phyloP scores from a whole-genome alignment of 2,797 vertebrate species.

The Falco peregrinus region DNA sequence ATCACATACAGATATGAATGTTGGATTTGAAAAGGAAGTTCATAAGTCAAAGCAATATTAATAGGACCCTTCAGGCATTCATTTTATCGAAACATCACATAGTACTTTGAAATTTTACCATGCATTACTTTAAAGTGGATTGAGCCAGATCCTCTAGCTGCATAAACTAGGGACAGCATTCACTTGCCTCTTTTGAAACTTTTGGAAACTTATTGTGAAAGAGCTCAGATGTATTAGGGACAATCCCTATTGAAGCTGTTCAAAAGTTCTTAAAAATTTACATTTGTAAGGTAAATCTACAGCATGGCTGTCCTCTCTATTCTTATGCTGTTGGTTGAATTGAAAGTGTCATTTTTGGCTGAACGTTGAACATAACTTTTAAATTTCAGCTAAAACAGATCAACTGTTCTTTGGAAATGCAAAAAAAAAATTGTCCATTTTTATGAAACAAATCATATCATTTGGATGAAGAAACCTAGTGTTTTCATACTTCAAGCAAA shows the following conservation, averaged over 20 bases:
- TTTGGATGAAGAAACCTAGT: background rate
- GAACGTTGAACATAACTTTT: background rate
- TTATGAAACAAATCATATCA: background rate
- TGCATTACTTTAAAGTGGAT: background rate
- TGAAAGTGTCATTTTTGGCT: background rate
- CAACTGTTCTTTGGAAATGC: background rate
- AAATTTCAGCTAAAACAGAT: background rate
- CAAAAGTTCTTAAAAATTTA: background rate
- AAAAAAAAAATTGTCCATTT: background rate
- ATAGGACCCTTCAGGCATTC: constrained; percentile 15
- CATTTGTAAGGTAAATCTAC: background rate
- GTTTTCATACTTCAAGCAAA: background rate
- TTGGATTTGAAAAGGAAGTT: constrained; percentile 30
- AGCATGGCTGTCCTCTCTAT: background rate
- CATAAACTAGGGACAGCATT: background rate
- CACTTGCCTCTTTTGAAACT: background rate
- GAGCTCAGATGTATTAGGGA: background rate
- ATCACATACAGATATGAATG: background rate
- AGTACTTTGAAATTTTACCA: constrained; percentile 15
- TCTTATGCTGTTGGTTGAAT: background rate
- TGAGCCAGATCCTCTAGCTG: background rate
- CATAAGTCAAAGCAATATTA: background rate
- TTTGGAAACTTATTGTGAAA: background rate
- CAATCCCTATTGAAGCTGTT: background rate
- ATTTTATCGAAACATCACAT: constrained; percentile 29